A percentile compares a stretch with the other conserved stretches of the same genome.
phyloP scores from a whole-genome alignment of 2,797 vertebrate genomes.

The Periparus ater region DNA sequence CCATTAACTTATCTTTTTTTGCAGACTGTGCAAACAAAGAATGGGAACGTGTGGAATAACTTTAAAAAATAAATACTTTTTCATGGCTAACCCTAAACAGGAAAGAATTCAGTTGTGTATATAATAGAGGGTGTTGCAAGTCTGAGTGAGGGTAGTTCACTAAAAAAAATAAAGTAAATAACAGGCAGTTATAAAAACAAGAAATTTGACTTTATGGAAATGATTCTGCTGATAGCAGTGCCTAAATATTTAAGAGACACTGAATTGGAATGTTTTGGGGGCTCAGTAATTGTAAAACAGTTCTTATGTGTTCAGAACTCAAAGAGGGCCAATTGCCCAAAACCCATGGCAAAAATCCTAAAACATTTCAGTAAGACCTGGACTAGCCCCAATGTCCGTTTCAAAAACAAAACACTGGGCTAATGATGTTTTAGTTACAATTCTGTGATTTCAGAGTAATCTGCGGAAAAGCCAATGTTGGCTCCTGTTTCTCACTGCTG shows the following conservation, averaged over 20 bases:
- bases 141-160: background rate
- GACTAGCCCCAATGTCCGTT: background rate
- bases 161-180: background rate
- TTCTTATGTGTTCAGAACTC: background rate
- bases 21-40: slow-evolving; percentile 63
- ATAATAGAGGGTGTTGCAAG: background rate
- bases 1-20: slow-evolving; percentile 8
- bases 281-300: background rate
- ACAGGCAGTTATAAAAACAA: background rate
- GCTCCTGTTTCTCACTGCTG: background rate
- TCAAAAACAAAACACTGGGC: background rate
- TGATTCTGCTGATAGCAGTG: background rate
- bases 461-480: background rate
- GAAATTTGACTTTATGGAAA: background rate
- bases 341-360: background rate
- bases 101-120: background rate
- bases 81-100: slow-evolving; percentile 3
- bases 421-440: background rate
- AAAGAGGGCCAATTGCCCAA: background rate
- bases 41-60: slow-evolving; percentile 19
- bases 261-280: background rate
- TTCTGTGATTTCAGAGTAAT: background rate
- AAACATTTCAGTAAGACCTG: background rate
- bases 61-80: slow-evolving; percentile 51
- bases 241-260: background rate